These are phyloP conservation scores for Neotragus moschatus DNA, from an alignment of 2,113 vertebrate species.

Conservation along the genomic window DNA sequence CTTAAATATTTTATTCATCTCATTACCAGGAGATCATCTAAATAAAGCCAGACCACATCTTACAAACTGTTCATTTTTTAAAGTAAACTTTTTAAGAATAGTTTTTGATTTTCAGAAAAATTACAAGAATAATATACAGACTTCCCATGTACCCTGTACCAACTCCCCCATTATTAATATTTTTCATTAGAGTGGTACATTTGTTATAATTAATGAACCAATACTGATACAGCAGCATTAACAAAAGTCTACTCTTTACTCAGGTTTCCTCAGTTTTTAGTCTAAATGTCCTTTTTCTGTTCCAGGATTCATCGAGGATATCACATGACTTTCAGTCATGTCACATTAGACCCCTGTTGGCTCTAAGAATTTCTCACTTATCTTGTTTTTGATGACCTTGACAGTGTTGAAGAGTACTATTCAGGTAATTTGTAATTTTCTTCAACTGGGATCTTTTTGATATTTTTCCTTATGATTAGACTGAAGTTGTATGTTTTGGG, in stretches of 20 bases:
- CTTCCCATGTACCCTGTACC: neutral
- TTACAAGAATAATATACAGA: neutral
- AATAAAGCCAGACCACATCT: neutral
- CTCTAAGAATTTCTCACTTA: constrained; percentile 12
- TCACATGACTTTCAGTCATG: neutral
- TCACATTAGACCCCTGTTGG: neutral
- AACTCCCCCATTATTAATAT: neutral
- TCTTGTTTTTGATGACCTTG: neutral
- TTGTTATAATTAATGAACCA: neutral
- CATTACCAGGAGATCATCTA: neutral
- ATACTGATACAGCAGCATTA: neutral
- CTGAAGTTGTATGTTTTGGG: neutral
- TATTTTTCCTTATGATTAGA: neutral
- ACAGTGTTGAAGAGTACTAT: neutral
- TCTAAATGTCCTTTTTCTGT: neutral
- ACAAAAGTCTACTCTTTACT: neutral
- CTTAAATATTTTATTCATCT: constrained; percentile 4
- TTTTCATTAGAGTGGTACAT: neutral
- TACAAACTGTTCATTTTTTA: neutral
- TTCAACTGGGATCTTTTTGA: neutral
- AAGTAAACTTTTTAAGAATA: neutral
- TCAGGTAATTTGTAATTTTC: neutral
- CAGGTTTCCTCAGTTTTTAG: constrained; percentile 19
- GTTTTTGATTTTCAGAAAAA: constrained; percentile 7
- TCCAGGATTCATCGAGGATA: neutral